Percentiles rank a stretch among this genome's conserved stretches.
Evolutionary conservation across 1,140 invertebrate genomes (phyloP).

Genomic region (Tyrophagus putrescentiae): DNA sequence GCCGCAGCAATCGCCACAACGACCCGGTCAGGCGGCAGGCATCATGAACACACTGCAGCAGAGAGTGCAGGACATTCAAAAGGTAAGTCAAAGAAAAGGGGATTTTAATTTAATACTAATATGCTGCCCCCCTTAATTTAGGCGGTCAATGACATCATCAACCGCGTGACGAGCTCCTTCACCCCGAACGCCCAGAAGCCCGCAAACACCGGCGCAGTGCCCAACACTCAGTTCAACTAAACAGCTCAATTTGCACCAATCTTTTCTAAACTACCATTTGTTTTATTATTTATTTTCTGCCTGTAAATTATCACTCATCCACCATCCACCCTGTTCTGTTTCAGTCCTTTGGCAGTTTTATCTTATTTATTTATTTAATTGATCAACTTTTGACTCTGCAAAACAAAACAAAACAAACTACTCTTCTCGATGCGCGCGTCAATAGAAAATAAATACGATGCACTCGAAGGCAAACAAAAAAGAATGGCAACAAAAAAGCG

Average conservation of each 20-base stretch:
- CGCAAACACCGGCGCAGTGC: no score
- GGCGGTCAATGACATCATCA: constrained; percentile 15
- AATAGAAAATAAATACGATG: no score
- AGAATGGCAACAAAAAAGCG: background rate
- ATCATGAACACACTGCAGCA: constrained; percentile 6
- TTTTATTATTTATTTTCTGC: background rate
- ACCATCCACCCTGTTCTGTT: no score
- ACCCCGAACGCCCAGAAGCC: background rate
- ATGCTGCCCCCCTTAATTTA: no score
- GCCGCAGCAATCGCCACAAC: background rate
- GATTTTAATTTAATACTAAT: no score
- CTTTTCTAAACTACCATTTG: background rate
- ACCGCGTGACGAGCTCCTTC: constrained; percentile 10
- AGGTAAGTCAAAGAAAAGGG: no score
- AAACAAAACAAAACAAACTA: background rate
- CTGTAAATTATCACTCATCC: no score
- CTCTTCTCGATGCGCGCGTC: no score
- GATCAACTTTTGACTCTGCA: background rate
- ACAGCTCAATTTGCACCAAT: background rate
- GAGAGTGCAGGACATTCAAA: constrained; percentile 13
- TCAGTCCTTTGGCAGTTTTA: no score
- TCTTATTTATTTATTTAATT: background rate
- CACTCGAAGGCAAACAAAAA: background rate
- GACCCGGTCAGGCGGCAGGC: background rate
- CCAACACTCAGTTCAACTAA: no score